Evolutionary conservation across 2,113 vertebrate genomes (phyloP).

Genomic region (Apistogramma diplotaenia): DNA sequence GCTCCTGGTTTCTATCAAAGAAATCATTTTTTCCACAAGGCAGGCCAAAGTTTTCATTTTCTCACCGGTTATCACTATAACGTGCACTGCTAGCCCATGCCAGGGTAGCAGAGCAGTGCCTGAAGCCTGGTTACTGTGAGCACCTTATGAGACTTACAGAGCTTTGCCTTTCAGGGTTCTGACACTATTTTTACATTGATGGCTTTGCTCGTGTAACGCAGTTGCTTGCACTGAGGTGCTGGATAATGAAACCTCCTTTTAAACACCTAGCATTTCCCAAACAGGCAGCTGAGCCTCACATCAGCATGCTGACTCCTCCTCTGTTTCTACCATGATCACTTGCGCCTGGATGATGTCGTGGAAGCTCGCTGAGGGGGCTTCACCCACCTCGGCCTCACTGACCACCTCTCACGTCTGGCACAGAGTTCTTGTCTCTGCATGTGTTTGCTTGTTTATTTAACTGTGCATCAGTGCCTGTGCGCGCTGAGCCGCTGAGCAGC

Average conservation of each 20-base stretch:
- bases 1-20: slow-evolving; percentile 55
- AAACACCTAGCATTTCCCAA: neutral
- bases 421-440: neutral
- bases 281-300: slow-evolving; percentile 8
- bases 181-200: too few relatives aligned
- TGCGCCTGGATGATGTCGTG: slow-evolving; percentile 59
- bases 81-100: neutral
- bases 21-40: slow-evolving; percentile 23
- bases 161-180: neutral
- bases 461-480: slow-evolving; percentile 15
- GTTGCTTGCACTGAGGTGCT: neutral
- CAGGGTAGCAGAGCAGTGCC: neutral
- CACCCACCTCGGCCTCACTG: slow-evolving; percentile 49
- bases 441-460: slow-evolving; percentile 6
- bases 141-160: neutral
- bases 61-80: slow-evolving; percentile 28
- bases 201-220: neutral
- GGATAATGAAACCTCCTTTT: slow-evolving; percentile 9
- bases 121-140: neutral
- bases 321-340: neutral
- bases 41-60: slow-evolving; percentile 41
- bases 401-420: slow-evolving; percentile 63
- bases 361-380: slow-evolving; percentile 52
- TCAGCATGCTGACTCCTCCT: neutral
- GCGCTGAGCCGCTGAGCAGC: slow-evolving; percentile 3